A percentile compares a stretch with the other conserved stretches of the same genome.
Conservation (phyloP, 1,140 invertebrate genomes). For the Trachymyrmex septentrionalis region DNA sequence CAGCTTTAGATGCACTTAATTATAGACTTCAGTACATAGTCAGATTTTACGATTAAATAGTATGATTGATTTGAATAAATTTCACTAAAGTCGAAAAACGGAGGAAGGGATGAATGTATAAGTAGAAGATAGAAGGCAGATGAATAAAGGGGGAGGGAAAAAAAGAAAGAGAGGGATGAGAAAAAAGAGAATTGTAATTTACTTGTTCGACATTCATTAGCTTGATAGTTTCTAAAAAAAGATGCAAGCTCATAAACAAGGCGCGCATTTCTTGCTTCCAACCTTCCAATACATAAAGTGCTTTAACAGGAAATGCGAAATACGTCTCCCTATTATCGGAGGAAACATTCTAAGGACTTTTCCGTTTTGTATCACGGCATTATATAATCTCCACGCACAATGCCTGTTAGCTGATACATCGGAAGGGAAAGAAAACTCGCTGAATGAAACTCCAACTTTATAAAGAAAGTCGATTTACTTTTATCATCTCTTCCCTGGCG, state of each 20-base stretch:
- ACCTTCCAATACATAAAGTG: constrained; percentile 26
- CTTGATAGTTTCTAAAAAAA: constrained; percentile 8
- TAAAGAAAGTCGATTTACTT: constrained; percentile 52
- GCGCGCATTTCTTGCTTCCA: neutral
- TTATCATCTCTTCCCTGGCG: constrained; percentile 24
- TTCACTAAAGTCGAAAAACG: neutral
- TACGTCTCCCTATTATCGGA: constrained; percentile 34
- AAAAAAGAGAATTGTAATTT: neutral
- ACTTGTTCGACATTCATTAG: constrained; percentile 14
- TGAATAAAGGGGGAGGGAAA: neutral
- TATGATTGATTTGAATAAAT: neutral
- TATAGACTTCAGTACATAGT: neutral
- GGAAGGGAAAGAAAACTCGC: constrained; percentile 23
- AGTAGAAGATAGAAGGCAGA: neutral
- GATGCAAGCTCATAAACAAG: constrained; percentile 14
- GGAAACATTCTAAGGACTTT: constrained; percentile 33
- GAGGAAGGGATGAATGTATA: neutral
- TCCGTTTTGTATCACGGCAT: constrained; percentile 30
- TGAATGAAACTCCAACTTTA: constrained; percentile 46
- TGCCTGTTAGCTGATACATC: constrained; percentile 54
- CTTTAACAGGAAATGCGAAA: constrained; percentile 30
- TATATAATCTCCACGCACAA: constrained; percentile 26
- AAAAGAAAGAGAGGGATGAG: neutral
- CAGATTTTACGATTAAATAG: neutral
- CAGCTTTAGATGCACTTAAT: neutral